Base-by-base conservation (phyloP, 2,888 invertebrate genomes). In the Punctoribates punctum region DNA sequence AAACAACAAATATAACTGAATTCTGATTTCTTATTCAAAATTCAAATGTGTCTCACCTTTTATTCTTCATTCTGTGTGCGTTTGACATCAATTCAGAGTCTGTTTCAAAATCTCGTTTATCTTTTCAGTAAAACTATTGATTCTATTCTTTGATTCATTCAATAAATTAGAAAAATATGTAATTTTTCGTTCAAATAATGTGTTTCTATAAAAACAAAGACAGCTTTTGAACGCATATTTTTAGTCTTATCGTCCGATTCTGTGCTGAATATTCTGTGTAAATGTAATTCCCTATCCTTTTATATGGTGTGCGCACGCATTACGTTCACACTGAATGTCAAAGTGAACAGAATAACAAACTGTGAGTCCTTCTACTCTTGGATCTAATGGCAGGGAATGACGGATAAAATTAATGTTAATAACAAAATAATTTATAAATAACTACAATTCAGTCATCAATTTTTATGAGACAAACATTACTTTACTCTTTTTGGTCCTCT, bases 31-130 rank as follows among this genome's bases (percentile, higher is more conserved):
- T 51, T n/a, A 51, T 17, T 51, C 51, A 20, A 51, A 48, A 51
- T n/a, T 51, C 51, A 51, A 51, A 20, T 51, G 17, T 51, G n/a
- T 51, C 51, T 51, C 51, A 51, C 51, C 51, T 51, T 51, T 51
- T 51, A 51, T 51, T 51, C 51, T 20, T 51, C n/a, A 42, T 42
- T 20, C 17, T 17, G 51, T 51, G 51, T 48, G 46, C 11, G 46
- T 15, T 20, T 51, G 51, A 6, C 51, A 20, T 20, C 20, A 3
- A n/a, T 51, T 17, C 1, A 11, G n/a, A 51, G 5, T 51, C 11
- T 51, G 51, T 51, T 51, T 51, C 51, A 51, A 51, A 51, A 51
- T 17, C 4, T 6, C 20, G 2, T 51, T n/a, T 6, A 51, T 51
- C n/a, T n/a, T 51, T n/a, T 17, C 20, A 20, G n/a, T 51, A 17